Base-by-base conservation (phyloP, 2,797 vertebrate species). In the Halcyon chelicuti region DNA sequence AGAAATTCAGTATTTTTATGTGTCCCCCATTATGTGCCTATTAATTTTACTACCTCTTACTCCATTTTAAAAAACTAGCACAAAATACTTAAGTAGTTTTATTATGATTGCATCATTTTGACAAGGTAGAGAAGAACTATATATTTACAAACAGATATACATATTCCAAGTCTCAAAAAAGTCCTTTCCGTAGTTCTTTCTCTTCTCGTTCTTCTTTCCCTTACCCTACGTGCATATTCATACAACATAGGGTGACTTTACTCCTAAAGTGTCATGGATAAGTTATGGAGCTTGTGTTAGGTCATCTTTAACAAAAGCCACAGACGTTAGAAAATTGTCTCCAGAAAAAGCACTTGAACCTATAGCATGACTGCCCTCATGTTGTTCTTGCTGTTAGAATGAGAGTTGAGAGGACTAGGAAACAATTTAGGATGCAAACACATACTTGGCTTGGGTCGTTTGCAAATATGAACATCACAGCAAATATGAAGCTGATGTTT, bases 71-170 rank as follows among this genome's bases (percentile, higher is more conserved):
- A 92, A 96, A 88, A 62, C 79, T 93, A 93, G 46, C 89, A 94
- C 91, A 84, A 94, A 93, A 72, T 96, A 83, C 47, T 71, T 57
- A 86, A 90, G 61, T 68, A 63, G 62, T 72, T 95, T 94, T 66
- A 86, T 85, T 83, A 75, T 20, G 75, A 94, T 75, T 90, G 89
- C 60, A 65, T 94, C 5, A 1, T 86, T 91, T 80, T 55, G 54
- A 95, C 66, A 87, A 75, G 73, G 62, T 88, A 68, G 65, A 71
- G 54, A 85, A 72, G 58, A 49, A 58, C 61, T 72, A 22, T n/a
- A 8, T 88, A 90, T 94, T 88, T 96, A 95, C 94, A 94, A 82
- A 85, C 29, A 85, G 37, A 62, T 70, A 68, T 9, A 74, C 5
- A 31, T 61, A 68, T 61, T 91, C 65, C 68, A 81, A 89, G 13